Percentiles rank a stretch among this genome's conserved stretches.
phyloP scores from a whole-genome alignment of 2,797 vertebrate genomes.

The Spinibarbus caldwelli region DNA sequence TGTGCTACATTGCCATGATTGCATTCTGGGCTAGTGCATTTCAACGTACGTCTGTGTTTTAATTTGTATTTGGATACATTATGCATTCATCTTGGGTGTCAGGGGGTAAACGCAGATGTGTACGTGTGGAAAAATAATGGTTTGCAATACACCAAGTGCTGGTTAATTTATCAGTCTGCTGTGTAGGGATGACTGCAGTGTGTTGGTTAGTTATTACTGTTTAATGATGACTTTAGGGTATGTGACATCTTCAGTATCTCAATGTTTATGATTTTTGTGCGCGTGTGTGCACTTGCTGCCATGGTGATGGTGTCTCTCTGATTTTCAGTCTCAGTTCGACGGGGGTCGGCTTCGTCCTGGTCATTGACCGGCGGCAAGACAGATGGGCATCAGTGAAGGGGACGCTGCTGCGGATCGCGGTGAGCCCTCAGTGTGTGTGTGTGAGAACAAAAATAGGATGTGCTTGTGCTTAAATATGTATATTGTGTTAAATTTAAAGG shows the following conservation, averaged over 20 bases:
- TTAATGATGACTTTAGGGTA: neutral
- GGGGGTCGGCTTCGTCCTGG: slow-evolving; percentile 94
- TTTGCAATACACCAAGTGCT: neutral
- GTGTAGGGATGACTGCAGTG: no score
- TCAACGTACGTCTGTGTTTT: slow-evolving; percentile 32
- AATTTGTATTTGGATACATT: neutral
- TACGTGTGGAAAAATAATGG: neutral
- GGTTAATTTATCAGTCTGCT: neutral
- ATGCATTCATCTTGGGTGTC: neutral
- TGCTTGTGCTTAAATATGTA: neutral
- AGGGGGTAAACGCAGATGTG: neutral
- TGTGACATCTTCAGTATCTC: neutral
- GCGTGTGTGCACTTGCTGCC: slow-evolving; percentile 24
- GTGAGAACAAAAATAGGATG: neutral
- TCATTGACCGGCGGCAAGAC: slow-evolving; percentile 97
- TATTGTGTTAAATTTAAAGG: neutral
- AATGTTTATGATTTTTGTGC: slow-evolving; percentile 25
- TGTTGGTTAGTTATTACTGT: neutral
- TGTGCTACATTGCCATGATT: slow-evolving; percentile 40
- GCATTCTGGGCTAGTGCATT: slow-evolving; percentile 14
- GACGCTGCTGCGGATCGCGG: slow-evolving; percentile 94
- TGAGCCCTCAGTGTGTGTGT: slow-evolving; percentile 75
- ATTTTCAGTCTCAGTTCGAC: slow-evolving; percentile 88
- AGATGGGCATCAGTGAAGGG: slow-evolving; percentile 97
- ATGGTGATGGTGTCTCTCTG: slow-evolving; percentile 54